Evolutionary conservation across 2,888 invertebrate species (phyloP).

Genomic region (Caenorhabditis auriculariae): DNA sequence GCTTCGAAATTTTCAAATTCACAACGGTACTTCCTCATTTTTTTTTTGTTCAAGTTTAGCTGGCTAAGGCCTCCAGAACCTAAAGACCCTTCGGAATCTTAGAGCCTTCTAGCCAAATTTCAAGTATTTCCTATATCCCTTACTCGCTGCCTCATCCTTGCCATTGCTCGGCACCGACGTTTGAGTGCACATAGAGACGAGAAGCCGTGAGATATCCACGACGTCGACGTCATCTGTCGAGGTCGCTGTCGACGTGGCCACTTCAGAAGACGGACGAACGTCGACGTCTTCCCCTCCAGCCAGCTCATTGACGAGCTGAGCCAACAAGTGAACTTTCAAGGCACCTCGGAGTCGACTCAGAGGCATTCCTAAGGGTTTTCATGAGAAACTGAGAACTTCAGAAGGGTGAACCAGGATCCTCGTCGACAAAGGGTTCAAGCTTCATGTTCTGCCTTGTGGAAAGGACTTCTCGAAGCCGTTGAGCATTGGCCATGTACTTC

Average conservation of each 20-base stretch:
- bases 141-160: slow-evolving; percentile 25
- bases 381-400: not conserved
- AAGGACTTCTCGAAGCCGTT: slow-evolving; percentile 17
- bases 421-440: slow-evolving; percentile 20
- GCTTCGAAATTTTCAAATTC: not conserved
- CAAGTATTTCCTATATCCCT: too few species aligned
- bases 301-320: slow-evolving; percentile 47
- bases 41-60: not conserved
- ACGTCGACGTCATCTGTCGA: slow-evolving; percentile 31
- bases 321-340: slow-evolving; percentile 53
- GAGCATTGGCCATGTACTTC: slow-evolving; percentile 40
- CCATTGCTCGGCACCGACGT: slow-evolving; percentile 11
- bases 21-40: not conserved
- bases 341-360: slow-evolving; percentile 46
- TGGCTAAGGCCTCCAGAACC: too few species aligned
- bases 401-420: too few species aligned
- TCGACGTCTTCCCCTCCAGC: slow-evolving; percentile 18
- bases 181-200: slow-evolving; percentile 48
- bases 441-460: slow-evolving; percentile 7
- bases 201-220: slow-evolving; percentile 53
- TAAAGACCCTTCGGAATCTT: too few species aligned
- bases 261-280: slow-evolving; percentile 4
- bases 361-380: slow-evolving; percentile 16
- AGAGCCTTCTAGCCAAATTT: too few species aligned
- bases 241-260: slow-evolving; percentile 3